phyloP scores from a whole-genome alignment of 2,113 vertebrate species.

The Gobius niger region DNA sequence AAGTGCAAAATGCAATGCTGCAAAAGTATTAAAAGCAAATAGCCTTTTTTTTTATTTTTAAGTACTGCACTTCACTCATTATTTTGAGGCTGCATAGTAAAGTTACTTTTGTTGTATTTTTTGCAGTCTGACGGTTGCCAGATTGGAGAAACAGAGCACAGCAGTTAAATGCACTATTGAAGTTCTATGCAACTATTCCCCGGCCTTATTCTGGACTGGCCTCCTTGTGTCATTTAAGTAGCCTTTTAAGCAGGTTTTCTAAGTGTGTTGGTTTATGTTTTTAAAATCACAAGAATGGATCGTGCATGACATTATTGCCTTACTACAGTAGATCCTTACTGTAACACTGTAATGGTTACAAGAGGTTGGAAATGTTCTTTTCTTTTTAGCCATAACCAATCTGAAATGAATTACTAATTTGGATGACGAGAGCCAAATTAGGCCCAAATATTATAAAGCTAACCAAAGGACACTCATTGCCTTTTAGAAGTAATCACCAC shows the following conservation, averaged over 20 bases:
- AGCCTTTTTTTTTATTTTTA: neutral
- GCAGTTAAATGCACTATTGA: conserved; percentile 67
- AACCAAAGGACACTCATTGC: conserved; percentile 53
- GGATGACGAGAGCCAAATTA: conserved; percentile 36
- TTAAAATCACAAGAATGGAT: conserved; percentile 15
- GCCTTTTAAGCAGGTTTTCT: conserved; percentile 68
- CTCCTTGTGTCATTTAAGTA: conserved; percentile 44
- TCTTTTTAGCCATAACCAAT: neutral
- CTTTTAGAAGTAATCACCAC: neutral
- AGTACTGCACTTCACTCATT: neutral
- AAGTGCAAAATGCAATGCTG: neutral
- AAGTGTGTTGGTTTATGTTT: conserved; percentile 39
- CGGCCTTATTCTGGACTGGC: conserved; percentile 71
- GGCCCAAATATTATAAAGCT: conserved; percentile 13
- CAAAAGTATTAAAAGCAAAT: neutral
- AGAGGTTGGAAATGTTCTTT: neutral
- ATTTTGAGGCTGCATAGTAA: conserved; percentile 19
- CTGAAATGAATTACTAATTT: neutral
- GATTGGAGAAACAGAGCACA: conserved; percentile 67
- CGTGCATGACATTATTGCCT: conserved; percentile 24
- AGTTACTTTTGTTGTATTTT: conserved; percentile 14
- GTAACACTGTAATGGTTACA: conserved; percentile 16
- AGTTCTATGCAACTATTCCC: conserved; percentile 78
- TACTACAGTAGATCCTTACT: conserved; percentile 23
- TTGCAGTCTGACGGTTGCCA: conserved; percentile 55